Percentiles rank a stretch among this genome's conserved stretches.
These are phyloP conservation scores for Poecilia wingei DNA, from an alignment of 2,797 vertebrate species.

Conservation along the genomic window DNA sequence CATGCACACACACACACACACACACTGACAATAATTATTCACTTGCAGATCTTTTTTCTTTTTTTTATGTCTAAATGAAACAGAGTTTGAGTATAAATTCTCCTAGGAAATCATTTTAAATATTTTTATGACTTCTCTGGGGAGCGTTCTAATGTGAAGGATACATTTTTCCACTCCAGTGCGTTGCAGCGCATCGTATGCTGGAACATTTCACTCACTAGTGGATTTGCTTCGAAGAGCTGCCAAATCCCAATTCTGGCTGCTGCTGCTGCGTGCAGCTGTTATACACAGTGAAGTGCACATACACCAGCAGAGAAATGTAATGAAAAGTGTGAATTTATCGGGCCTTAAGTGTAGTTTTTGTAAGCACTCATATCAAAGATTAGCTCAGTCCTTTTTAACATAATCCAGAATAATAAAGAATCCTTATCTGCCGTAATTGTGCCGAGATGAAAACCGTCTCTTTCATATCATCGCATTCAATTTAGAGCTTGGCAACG, in stretches of 20 bases:
- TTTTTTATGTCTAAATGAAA: neutral
- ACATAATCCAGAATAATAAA: neutral
- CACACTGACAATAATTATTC: neutral
- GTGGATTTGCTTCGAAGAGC: constrained; percentile 18
- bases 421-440: neutral
- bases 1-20: neutral
- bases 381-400: neutral
- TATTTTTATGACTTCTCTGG: constrained; percentile 3
- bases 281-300: neutral
- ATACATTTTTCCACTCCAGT: neutral
- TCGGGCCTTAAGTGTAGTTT: neutral
- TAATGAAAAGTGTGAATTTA: neutral
- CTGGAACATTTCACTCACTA: constrained; percentile 10
- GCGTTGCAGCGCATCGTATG: constrained; percentile 9
- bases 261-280: neutral
- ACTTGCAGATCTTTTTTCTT: neutral
- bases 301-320: constrained; percentile 14
- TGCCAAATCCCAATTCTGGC: constrained; percentile 13
- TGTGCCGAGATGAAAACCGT: neutral
- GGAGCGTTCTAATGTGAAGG: constrained; percentile 9
- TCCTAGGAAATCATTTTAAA: constrained; percentile 14
- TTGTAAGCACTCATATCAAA: neutral
- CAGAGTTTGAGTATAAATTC: neutral
- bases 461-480: neutral
- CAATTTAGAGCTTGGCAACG: neutral